Evolutionary conservation across 2,888 invertebrate species (phyloP).

Genomic region (Andrena trimmerana): DNA sequence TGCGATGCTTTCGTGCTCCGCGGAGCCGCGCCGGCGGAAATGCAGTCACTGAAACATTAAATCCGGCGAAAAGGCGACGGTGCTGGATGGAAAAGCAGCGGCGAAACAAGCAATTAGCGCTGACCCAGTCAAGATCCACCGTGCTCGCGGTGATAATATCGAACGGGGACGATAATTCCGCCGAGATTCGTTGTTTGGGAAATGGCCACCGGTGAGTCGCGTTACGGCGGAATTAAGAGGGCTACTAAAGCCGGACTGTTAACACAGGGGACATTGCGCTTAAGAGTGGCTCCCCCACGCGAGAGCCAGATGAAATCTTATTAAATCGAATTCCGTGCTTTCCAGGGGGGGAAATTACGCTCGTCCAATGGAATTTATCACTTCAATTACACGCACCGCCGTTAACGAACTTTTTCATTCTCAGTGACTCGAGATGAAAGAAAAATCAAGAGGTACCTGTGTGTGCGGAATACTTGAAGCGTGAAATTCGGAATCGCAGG

Average conservation of each 20-base stretch:
- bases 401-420: conserved; percentile 17
- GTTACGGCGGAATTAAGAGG: conserved; percentile 23
- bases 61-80: conserved; percentile 48
- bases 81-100: conserved; percentile 19
- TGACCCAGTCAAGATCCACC: background rate
- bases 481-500: too few species aligned
- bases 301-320: conserved; percentile 4
- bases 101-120: conserved; percentile 43
- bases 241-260: conserved; percentile 19
- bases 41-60: conserved; percentile 47
- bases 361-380: conserved; percentile 11
- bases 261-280: conserved; percentile 6
- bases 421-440: background rate
- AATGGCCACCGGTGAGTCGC: background rate
- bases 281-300: background rate
- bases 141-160: conserved; percentile 6
- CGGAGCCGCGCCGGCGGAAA: conserved; percentile 22
- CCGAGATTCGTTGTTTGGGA: conserved; percentile 18
- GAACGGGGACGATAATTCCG: conserved; percentile 26
- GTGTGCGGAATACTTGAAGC: background rate
- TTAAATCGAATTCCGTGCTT: conserved; percentile 38
- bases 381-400: conserved; percentile 17
- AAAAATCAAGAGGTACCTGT: background rate
- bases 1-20: conserved; percentile 16
- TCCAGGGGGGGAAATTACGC: conserved; percentile 1